These are phyloP conservation scores for Pseudocheirus occidentalis DNA, from an alignment of 2,797 vertebrate species.

Conservation along the genomic window DNA sequence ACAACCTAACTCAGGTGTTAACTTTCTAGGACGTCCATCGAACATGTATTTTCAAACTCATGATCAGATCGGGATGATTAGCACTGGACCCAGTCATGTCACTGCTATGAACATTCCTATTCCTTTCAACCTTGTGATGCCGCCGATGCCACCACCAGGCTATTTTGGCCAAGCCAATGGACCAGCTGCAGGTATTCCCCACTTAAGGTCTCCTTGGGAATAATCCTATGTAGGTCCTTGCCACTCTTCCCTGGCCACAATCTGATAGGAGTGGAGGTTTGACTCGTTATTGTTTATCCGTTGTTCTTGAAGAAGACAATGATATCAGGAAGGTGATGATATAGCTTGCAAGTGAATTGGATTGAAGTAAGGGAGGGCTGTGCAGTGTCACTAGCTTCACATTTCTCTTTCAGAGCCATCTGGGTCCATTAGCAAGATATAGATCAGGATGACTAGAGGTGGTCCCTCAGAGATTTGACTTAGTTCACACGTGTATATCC, in stretches of 20 bases:
- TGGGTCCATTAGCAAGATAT: no score
- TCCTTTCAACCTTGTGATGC: constrained; percentile 98
- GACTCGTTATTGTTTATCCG: not conserved
- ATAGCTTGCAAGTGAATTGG: no score
- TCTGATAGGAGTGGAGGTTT: not conserved
- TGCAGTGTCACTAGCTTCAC: no score
- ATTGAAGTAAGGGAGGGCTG: no score
- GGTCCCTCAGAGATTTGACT: not conserved
- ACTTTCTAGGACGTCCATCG: constrained; percentile 90
- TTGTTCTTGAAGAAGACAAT: no score
- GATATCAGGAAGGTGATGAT: no score
- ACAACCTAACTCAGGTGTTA: not conserved
- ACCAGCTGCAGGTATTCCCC: constrained; percentile 89
- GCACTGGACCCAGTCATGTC: constrained; percentile 93
- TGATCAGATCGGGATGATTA: constrained; percentile 99
- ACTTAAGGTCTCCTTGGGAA: not conserved
- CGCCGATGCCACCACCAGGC: constrained; percentile 95
- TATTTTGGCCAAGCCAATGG: constrained; percentile 97
- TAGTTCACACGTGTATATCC: not conserved
- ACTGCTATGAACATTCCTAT: constrained; percentile 98
- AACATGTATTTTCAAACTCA: constrained; percentile 99
- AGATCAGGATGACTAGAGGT: no score
- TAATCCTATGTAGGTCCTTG: not conserved
- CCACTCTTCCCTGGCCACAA: not conserved
- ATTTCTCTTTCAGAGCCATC: no score